Conservation (phyloP, 2,797 vertebrate genomes). For the Ceryle rudis region DNA sequence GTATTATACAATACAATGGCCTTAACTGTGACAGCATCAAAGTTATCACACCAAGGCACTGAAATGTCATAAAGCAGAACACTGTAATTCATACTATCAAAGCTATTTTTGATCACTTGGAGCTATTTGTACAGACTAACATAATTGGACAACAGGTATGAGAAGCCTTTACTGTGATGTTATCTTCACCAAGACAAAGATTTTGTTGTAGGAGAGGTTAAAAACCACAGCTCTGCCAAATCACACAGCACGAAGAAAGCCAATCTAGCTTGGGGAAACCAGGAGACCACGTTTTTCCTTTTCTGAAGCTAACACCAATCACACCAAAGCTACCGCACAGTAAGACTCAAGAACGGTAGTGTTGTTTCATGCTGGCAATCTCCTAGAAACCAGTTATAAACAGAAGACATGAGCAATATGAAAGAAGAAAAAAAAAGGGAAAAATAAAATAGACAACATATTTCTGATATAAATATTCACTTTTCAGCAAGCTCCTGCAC, state of each 20-base stretch:
- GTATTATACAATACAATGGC: background rate
- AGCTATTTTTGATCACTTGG: conserved; percentile 34
- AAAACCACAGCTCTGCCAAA: background rate
- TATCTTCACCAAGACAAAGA: background rate
- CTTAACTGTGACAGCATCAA: background rate
- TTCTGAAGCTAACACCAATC: background rate
- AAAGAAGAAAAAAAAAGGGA: too few relatives aligned
- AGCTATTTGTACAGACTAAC: conserved; percentile 16
- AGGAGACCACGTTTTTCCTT: background rate
- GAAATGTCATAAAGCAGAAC: conserved; percentile 24
- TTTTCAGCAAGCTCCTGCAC: background rate
- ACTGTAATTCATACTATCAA: conserved; percentile 20
- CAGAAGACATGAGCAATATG: background rate
- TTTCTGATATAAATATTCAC: background rate
- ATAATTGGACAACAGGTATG: conserved; percentile 29
- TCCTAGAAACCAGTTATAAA: background rate
- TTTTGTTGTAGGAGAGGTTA: background rate
- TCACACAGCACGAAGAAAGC: background rate
- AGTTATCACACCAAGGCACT: background rate
- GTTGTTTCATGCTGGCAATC: background rate
- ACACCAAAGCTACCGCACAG: background rate
- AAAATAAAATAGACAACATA: background rate
- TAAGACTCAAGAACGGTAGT: background rate
- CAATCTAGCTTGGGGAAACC: background rate
- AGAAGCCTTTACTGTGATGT: background rate